Conservation (phyloP, 2,113 vertebrate species). For the Catagonus wagneri region DNA sequence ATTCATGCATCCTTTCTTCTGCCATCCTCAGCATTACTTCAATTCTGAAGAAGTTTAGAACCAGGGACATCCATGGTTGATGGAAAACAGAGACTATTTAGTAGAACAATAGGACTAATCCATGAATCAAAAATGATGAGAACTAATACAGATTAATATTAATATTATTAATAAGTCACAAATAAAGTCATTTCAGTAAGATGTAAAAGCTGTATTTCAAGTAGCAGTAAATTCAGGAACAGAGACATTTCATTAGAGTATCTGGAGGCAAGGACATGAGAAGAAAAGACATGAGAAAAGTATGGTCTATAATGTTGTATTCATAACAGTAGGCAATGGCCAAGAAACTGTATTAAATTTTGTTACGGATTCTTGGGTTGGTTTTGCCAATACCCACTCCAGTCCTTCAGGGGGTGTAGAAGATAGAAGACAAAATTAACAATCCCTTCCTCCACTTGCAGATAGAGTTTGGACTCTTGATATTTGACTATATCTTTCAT, state of each 20-base stretch:
- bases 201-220: not conserved
- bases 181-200: not conserved
- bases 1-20: not conserved
- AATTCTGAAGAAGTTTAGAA: not conserved
- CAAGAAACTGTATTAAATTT: no score
- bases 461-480: not conserved
- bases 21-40: not conserved
- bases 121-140: not conserved
- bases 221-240: not conserved
- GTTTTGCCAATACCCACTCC: not conserved
- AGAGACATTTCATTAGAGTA: not conserved
- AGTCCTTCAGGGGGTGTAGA: not conserved
- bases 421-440: not conserved
- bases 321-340: not conserved
- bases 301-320: not conserved
- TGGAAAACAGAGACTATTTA: not conserved
- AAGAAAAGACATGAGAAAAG: not conserved
- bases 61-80: not conserved
- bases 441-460: not conserved
- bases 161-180: not conserved
- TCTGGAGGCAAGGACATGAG: not conserved
- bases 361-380: not conserved
- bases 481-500: not conserved
- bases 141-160: not conserved
- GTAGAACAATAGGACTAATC: not conserved